Evolutionary conservation across 2,797 vertebrate genomes (phyloP), one percentile per base, ranked within the genome.

Genomic region (Typhlichthys eigenmanni): DNA sequence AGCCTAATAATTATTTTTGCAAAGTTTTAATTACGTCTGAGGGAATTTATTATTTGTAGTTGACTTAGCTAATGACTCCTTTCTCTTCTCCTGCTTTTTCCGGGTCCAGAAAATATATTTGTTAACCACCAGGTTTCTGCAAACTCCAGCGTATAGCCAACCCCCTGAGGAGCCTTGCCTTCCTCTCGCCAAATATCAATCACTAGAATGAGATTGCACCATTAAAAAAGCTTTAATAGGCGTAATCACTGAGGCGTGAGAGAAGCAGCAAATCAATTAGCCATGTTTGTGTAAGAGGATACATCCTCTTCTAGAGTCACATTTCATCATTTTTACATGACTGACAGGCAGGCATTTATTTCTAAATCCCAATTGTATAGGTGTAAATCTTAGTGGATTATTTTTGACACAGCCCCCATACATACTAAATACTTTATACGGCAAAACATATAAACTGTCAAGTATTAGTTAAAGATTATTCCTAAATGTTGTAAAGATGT

Each of bases 201-300:
- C 89, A 89, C 84, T 76, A 71, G 73, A 86, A 88, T 86, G 78
- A 90, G 85, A 87, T 85, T 88, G 90, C 87, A 69, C 85, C 79
- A 88, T 91, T 88, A 88, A 87, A 88, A 19, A 72, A 62, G 67
- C 73, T 83, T 90, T 89, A 89, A 90, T 91, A 80, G 78, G 78
- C 69, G 82, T 90, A 91, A 90, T 89, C 86, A 86, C 78, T 84
- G 84, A 90, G 84, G 90, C 81, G 62, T 83, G 75, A 84, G 82
- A 84, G 60, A 75, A 84, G 78, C 68, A 74, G 79, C 64, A 74
- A 87, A 86, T 92, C 90, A 88, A 87, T 90, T 91, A 85, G 84
- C 83, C 72, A 81, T 74, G 86, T 87, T 86, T 82, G 80, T 85
- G 83, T 84, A 75, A 84, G 70, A 84, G 56, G 80, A 86, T 70